phyloP scores from a whole-genome alignment of 2,113 vertebrate species.

The Thymallus thymallus region DNA sequence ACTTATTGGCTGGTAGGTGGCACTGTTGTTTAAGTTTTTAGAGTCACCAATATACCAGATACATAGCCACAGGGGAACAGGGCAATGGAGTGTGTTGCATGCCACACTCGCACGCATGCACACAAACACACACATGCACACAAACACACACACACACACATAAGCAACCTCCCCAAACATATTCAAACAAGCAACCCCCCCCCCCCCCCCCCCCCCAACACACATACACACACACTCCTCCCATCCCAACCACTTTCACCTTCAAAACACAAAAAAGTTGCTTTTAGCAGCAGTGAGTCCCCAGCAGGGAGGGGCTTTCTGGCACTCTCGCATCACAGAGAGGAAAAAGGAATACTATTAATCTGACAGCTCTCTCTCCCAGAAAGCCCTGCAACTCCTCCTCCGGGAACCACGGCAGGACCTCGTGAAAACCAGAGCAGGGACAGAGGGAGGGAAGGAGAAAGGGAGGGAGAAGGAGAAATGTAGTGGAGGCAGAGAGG shows the following conservation, averaged over 20 bases:
- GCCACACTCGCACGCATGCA: not conserved
- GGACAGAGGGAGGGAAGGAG: too few species aligned
- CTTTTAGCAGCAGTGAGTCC: constrained; percentile 24
- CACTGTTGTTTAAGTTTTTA: not conserved
- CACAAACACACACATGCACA: not conserved
- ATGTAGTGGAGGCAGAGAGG: too few species aligned
- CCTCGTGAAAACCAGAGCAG: too few species aligned
- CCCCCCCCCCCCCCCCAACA: too few species aligned
- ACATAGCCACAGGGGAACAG: too few species aligned
- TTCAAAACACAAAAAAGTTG: constrained; percentile 26
- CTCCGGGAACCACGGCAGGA: not conserved
- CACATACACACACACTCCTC: too few species aligned
- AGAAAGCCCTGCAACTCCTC: constrained; percentile 17
- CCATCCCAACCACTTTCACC: too few species aligned
- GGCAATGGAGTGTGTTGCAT: too few species aligned
- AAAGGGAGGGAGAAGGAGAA: too few species aligned
- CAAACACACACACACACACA: not conserved
- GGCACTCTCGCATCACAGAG: not conserved
- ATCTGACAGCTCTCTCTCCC: constrained; percentile 34
- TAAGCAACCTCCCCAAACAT: not conserved
- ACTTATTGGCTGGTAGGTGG: not conserved
- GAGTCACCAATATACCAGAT: not conserved
- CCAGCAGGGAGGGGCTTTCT: constrained; percentile 19
- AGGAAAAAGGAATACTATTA: constrained; percentile 26
- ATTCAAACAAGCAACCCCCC: not conserved